A percentile compares a stretch with the other conserved stretches of the same genome.
Conservation (phyloP, 2,113 vertebrate genomes). For the Myotis lucifugus region DNA sequence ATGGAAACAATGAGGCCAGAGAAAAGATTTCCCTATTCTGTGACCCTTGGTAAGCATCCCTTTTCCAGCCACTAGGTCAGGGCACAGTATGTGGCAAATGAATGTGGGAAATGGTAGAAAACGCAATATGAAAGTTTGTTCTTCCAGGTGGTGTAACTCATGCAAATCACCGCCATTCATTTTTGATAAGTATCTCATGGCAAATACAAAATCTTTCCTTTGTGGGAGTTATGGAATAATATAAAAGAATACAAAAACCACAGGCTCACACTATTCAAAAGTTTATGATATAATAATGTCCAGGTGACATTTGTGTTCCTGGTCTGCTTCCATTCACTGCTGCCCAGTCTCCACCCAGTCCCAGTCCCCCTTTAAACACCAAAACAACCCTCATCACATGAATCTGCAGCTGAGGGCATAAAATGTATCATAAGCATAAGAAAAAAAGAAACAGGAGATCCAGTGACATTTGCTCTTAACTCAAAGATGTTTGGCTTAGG, state of each 20-base stretch:
- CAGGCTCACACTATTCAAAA: neutral
- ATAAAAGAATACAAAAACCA: constrained; percentile 22
- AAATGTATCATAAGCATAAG: neutral
- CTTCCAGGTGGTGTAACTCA: neutral
- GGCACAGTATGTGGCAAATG: neutral
- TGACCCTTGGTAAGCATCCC: neutral
- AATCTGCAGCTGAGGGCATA: neutral
- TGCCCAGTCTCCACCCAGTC: neutral
- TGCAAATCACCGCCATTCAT: neutral
- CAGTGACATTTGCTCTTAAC: neutral
- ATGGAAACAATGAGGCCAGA: neutral
- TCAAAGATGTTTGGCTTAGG: neutral
- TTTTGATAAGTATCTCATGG: neutral
- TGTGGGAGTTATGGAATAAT: neutral
- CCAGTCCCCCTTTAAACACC: neutral
- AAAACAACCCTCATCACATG: neutral
- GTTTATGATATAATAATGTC: neutral
- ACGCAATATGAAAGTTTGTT: neutral
- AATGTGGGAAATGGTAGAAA: neutral
- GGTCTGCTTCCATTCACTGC: neutral
- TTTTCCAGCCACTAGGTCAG: neutral
- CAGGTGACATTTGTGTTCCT: neutral
- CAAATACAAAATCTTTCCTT: neutral
- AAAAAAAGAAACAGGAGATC: neutral
- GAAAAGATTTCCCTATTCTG: neutral